Base-by-base conservation (phyloP, 2,888 invertebrate species). In the Mellilla xanthometata region DNA sequence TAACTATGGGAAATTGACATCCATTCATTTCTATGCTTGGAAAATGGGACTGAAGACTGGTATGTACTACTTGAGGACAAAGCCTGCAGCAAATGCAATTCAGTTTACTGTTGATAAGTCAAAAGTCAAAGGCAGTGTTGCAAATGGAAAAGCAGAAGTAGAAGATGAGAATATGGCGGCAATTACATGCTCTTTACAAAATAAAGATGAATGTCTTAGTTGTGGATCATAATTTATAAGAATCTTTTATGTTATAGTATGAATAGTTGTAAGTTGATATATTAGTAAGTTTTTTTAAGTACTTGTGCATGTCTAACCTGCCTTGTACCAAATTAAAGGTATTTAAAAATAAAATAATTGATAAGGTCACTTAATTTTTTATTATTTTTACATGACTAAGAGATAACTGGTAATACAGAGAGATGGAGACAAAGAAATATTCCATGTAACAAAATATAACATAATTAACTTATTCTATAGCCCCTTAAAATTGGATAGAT, bases 11-110 rank as follows among this genome's bases (percentile, higher is more conserved):
- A 97, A 97, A 76, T 89, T 99, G 40, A 96, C 98, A 1, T 99
- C 99, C 1, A 99, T 99, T 93, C 99, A 99, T 84, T 99, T 99
- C 81, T 96, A 97, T 77, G 97, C 96, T 0, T 99, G 99, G 99
- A 95, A 96, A 85, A 92, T 95, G 83, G 99, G 99, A 2, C 89
- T 99, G 45, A 99, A 99, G 88, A 99, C 99, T 1, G 99, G 99
- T 36, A 99, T 99, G 99, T 99, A 99, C 81, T 99, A 99, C 77
- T 89, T 99, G 55, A 92, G 99, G 35, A 99, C 98, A 0, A 98
- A 98, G 75, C 97, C 99, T 3, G 99, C 99, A 0, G 97, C 96
- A 1, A 95, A 96, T 77, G 97, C 99, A 3, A 97, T 99, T 60
- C 98, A 99, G 75, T 99, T 99, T 79, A 99, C 99, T 0, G 98